These are phyloP conservation scores for Pyrocephalus nanus DNA, from an alignment of 2,797 vertebrate species.

Conservation along the genomic window DNA sequence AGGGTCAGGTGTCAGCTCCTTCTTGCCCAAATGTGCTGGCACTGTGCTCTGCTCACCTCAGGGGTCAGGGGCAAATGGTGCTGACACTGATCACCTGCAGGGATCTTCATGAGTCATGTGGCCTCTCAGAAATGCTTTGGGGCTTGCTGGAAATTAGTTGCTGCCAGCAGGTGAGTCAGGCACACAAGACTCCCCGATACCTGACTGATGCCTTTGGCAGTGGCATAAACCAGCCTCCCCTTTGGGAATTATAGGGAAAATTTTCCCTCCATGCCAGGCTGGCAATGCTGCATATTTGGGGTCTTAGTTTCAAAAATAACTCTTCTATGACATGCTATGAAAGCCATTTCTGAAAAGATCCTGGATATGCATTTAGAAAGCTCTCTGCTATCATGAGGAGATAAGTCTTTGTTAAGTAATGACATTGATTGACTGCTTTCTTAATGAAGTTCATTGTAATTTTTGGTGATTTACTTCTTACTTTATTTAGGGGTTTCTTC, in stretches of 20 bases:
- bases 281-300: background rate
- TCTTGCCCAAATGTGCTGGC: background rate
- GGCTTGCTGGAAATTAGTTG: background rate
- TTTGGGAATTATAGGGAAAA: background rate
- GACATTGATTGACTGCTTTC: background rate
- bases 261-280: fast-evolving
- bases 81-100: background rate
- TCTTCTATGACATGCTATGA: background rate
- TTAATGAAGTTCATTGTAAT: background rate
- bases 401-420: background rate
- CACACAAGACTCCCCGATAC: background rate
- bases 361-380: background rate
- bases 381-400: too few relatives aligned
- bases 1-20: background rate
- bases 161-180: background rate
- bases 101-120: background rate
- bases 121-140: background rate
- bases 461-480: background rate
- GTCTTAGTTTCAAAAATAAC: background rate
- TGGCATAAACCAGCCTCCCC: background rate
- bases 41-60: fast-evolving
- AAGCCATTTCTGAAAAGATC: background rate
- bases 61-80: background rate
- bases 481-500: background rate
- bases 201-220: background rate